These are phyloP conservation scores for Cololabis saira DNA, from an alignment of 2,113 vertebrate species.

Conservation along the genomic window DNA sequence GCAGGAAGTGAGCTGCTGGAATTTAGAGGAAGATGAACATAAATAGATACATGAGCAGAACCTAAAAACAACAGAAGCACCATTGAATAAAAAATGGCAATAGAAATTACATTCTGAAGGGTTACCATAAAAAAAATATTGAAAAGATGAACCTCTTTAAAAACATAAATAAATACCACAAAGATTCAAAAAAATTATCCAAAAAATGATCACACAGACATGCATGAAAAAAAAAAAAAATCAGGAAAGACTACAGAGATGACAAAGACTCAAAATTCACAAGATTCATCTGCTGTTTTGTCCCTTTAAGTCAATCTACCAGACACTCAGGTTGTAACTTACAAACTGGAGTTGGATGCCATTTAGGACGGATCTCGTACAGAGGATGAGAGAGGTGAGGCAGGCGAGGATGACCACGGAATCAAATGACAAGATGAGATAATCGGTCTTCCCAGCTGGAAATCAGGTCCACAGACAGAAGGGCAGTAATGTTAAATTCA, in stretches of 20 bases:
- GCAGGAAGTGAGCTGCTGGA: neutral
- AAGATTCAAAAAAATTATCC: neutral
- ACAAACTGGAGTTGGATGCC: constrained; percentile 91
- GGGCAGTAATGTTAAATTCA: neutral
- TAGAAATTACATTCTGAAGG: no score
- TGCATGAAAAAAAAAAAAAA: neutral
- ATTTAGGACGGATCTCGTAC: constrained; percentile 85
- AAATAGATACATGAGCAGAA: no score
- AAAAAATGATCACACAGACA: neutral
- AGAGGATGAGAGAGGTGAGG: constrained; percentile 87
- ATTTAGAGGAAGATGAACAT: neutral
- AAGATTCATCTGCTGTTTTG: neutral
- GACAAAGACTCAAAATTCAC: neutral
- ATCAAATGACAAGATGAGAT: constrained; percentile 88
- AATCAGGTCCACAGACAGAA: constrained; percentile 17
- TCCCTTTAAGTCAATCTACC: no score
- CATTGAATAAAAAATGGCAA: no score
- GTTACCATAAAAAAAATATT: no score
- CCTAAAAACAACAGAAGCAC: no score
- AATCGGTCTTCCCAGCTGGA: constrained; percentile 88
- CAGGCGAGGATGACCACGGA: constrained; percentile 89
- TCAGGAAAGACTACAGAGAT: neutral
- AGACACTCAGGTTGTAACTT: constrained; percentile 49
- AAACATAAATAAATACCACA: neutral
- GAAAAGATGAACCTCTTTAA: neutral